A percentile compares a stretch with the other conserved stretches of the same genome.
These are phyloP conservation scores for Hyperoplus lanceolatus DNA, from an alignment of 2,797 vertebrate species.

Conservation along the genomic window DNA sequence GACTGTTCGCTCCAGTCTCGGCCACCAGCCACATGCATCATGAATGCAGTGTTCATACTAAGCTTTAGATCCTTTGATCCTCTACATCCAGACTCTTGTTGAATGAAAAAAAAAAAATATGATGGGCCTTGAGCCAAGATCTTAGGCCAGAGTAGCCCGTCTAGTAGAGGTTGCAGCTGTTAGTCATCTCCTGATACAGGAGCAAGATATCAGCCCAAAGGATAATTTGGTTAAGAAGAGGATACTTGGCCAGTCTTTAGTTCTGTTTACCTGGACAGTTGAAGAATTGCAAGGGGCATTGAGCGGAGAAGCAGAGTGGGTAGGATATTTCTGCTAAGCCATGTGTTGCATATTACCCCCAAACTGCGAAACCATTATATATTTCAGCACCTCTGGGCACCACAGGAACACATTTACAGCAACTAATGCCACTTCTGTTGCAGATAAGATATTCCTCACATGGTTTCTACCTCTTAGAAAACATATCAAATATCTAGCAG, in stretches of 20 bases:
- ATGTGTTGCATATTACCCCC: not conserved
- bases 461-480: conserved; percentile 4
- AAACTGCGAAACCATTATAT: not conserved
- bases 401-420: conserved; percentile 9
- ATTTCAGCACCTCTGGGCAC: conserved; percentile 7
- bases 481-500: conserved; percentile 7
- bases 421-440: conserved; percentile 15
- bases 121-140: conserved; percentile 72
- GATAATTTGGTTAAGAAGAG: conserved; percentile 6
- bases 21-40: conserved; percentile 68
- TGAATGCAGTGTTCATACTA: conserved; percentile 77
- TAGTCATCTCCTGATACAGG: conserved; percentile 32
- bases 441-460: conserved; percentile 11
- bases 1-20: conserved; percentile 68
- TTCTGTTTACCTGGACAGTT: not conserved
- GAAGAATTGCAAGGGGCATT: not conserved
- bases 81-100: conserved; percentile 78
- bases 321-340: conserved; percentile 3
- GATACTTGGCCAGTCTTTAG: conserved; percentile 11
- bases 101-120: conserved; percentile 43
- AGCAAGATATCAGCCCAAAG: conserved; percentile 24
- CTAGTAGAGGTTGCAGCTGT: conserved; percentile 65
- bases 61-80: conserved; percentile 84
- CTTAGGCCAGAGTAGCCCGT: conserved; percentile 57
- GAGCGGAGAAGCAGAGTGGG: not conserved